These are phyloP conservation scores for Parazoanthus atlanticus DNA, from an alignment of 92 coral and sea anemone genomes.

Conservation along the genomic window DNA sequence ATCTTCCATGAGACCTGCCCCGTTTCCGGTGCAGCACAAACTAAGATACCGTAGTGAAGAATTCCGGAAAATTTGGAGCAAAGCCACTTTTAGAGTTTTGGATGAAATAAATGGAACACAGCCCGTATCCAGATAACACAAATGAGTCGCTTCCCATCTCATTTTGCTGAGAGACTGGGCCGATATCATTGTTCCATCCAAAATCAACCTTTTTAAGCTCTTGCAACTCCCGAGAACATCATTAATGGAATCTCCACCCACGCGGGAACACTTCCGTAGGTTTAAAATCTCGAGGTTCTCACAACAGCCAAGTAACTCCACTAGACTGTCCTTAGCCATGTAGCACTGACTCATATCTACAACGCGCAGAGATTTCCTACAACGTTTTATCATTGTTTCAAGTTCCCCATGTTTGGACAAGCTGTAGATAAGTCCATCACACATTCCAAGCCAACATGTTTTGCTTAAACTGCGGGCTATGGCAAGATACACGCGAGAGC, in stretches of 20 bases:
- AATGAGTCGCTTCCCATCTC: background rate
- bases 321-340: background rate
- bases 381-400: conserved; percentile 4
- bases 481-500: background rate
- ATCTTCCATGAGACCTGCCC: background rate
- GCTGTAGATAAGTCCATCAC: conserved; percentile 17
- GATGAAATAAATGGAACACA: background rate
- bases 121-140: background rate
- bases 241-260: background rate
- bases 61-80: conserved; percentile 7
- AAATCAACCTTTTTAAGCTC: conserved; percentile 7
- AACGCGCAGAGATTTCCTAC: background rate
- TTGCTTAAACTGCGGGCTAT: background rate
- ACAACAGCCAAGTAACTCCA: background rate
- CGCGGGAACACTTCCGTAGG: background rate
- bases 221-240: background rate
- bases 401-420: conserved; percentile 9
- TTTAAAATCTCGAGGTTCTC: conserved; percentile 6
- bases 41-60: background rate
- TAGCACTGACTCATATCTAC: conserved; percentile 1
- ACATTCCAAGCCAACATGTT: conserved; percentile 7
- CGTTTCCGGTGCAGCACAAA: conserved; percentile 5
- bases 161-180: conserved; percentile 3
- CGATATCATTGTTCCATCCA: background rate
- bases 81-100: background rate